Base-by-base conservation (phyloP, 2,888 invertebrate genomes). In the Carterocephalus palaemon region DNA sequence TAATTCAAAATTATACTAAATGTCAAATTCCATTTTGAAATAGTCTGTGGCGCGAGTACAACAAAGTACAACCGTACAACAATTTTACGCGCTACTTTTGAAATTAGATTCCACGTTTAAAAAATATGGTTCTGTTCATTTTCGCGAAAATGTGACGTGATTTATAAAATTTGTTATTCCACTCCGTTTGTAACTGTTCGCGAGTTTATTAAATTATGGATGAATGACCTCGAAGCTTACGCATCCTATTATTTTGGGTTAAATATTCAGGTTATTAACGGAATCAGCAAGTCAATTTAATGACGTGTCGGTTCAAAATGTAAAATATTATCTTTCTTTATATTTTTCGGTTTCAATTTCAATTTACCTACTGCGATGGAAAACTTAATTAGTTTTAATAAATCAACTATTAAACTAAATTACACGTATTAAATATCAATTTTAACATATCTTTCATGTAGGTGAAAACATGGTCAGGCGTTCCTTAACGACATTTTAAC, bases 1-100 rank as follows among this genome's bases (percentile, higher is more conserved):
- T 26, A 37, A 49, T 45, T 48, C 37, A 43, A 51, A 52, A 54
- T 54, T 37, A 71, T 69, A 60, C 64, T 66, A 70, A 70, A 69
- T 46, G 59, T 54, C 55, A 53, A 68, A 75, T 70, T 67, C 67
- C 65, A 64, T 66, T 66, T 75, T 67, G 60, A 62, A 73, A 70
- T 65, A 55, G 59, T 61, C 53, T 61, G 49, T 56, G 46, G 31
- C 46, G 38, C 54, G 47, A 50, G 38, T 51, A 49, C 53, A 40
- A 54, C 54, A 53, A 34, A 49, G 31, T 12, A 19, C 10, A n/a
- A n/a, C n/a, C n/a, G n/a, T n/a, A n/a, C n/a, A n/a, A n/a, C n/a
- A n/a, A n/a, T n/a, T n/a, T n/a, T n/a, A n/a, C 7, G 19, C 3
- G 7, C 3, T 19, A 5, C 9, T 15, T 22, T 22, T 8, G 8